Base-by-base conservation (phyloP, 2,797 vertebrate species). In the Echiichthys vipera region DNA sequence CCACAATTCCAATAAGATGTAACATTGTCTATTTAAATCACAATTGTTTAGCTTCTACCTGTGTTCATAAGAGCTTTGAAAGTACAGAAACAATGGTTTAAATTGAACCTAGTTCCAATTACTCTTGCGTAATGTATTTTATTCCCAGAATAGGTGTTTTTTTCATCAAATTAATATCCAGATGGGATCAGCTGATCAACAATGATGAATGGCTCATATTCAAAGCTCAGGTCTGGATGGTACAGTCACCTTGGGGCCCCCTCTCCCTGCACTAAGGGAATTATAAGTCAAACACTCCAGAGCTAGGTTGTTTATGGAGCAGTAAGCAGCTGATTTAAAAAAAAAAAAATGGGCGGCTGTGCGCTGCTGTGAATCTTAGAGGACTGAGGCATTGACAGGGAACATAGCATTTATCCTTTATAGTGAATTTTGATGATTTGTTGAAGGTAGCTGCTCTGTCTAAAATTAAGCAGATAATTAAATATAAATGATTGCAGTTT, bases 111-210 rank as follows among this genome's bases (percentile, higher is more conserved):
- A 51, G 45, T 29, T n/a, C 42, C 46, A 81, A 46, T 79, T 75
- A 77, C 55, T 27, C 25, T 55, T 56, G 8, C 58, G 57, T 47
- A 32, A 32, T 65, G 30, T 64, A 34, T 42, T 25, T 67, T 43
- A 39, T 25, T 78, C 69, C n/a, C 65, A 70, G 71, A 85, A 76
- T 2, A 54, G 71, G 40, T 75, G 45, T 78, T 88, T 85, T 89
- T 71, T 77, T 86, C 69, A 50, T 85, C 74, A 77, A 61, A 47
- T 65, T 79, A 75, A 76, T 81, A 81, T 67, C 75, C 78, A 71
- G 40, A 45, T 59, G 75, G 84, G 77, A 84, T 89, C 84, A 81
- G 70, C 77, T 83, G 84, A 88, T 88, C 84, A 86, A 78, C 70
- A 70, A 70, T 58, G 72, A 84, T 88, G 77, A 71, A 80, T 85